These are phyloP conservation scores for Pseudomyrmex sp. DNA, from an alignment of 1,140 invertebrate genomes.

Conservation along the genomic window DNA sequence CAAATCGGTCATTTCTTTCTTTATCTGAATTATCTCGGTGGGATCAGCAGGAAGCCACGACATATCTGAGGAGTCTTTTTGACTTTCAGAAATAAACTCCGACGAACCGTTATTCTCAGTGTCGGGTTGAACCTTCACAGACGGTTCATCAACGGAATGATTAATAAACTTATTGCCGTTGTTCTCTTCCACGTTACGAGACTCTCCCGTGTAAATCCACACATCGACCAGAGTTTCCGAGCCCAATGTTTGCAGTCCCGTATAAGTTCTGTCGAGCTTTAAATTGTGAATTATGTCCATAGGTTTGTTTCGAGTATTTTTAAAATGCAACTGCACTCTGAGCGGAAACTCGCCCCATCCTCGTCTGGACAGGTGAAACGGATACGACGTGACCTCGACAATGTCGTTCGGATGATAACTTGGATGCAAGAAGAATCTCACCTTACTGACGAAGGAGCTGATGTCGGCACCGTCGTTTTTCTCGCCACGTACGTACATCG, in stretches of 20 bases:
- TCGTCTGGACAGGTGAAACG: conserved; percentile 92
- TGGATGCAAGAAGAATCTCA: conserved; percentile 93
- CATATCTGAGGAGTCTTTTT: not conserved
- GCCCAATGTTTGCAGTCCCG: conserved; percentile 93
- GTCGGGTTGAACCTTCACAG: not conserved
- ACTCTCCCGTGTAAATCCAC: conserved; percentile 86
- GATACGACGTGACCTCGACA: conserved; percentile 90
- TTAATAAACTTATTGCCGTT: not conserved
- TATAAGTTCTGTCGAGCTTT: conserved; percentile 93
- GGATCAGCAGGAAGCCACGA: not conserved
- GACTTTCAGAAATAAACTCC: not conserved
- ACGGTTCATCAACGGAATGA: not conserved
- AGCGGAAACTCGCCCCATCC: conserved; percentile 97
- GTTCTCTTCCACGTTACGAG: conserved; percentile 15
- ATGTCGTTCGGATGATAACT: conserved; percentile 96
- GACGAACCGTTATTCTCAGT: not conserved
- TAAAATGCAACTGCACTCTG: conserved; percentile 92
- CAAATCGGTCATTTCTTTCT: conserved; percentile 16
- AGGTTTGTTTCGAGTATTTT: conserved; percentile 90
- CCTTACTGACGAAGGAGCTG: conserved; percentile 89
- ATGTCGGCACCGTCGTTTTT: conserved; percentile 87
- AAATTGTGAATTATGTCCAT: conserved; percentile 93
- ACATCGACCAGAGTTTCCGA: conserved; percentile 92
- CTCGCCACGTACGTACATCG: conserved; percentile 92
- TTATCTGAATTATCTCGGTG: not conserved